Evolutionary conservation across 37 sponge, comb jelly and placozoan genomes (phyloP).

Genomic region (Halisarca cf. caerulea): DNA sequence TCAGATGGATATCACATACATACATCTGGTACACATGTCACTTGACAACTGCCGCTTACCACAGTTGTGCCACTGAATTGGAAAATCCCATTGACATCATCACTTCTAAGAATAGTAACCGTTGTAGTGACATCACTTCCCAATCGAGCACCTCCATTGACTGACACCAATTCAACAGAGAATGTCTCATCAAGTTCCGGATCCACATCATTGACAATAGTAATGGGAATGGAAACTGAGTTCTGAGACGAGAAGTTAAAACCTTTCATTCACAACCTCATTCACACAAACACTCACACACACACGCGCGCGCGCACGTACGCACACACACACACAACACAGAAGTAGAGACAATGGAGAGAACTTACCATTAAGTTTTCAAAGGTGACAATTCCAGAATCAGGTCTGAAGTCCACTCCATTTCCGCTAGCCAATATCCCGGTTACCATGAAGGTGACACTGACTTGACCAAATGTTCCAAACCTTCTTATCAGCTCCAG

Average conservation of each 20-base stretch:
- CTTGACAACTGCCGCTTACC: constrained; percentile 33
- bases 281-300: too few species aligned
- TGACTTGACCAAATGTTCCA: constrained; percentile 74
- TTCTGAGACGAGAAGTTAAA: not conserved
- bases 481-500: constrained; percentile 45
- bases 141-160: constrained; percentile 67
- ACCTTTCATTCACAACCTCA: not conserved
- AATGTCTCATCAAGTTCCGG: constrained; percentile 80
- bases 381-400: constrained; percentile 34
- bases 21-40: too few species aligned
- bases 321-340: too few species aligned
- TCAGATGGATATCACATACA: too few species aligned
- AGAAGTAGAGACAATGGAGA: too few species aligned
- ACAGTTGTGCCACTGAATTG: constrained; percentile 58
- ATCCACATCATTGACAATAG: constrained; percentile 64
- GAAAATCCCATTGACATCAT: constrained; percentile 87
- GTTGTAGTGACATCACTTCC: constrained; percentile 34
- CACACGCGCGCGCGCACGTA: too few species aligned
- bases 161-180: constrained; percentile 41
- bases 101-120: constrained; percentile 77
- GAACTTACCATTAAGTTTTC: not conserved
- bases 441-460: constrained; percentile 29
- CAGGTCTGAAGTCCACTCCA: constrained; percentile 50
- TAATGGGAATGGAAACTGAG: constrained; percentile 30
- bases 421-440: constrained; percentile 34